Evolutionary conservation across 1,140 invertebrate species (phyloP).

Genomic region (Pogonomyrmex californicus): DNA sequence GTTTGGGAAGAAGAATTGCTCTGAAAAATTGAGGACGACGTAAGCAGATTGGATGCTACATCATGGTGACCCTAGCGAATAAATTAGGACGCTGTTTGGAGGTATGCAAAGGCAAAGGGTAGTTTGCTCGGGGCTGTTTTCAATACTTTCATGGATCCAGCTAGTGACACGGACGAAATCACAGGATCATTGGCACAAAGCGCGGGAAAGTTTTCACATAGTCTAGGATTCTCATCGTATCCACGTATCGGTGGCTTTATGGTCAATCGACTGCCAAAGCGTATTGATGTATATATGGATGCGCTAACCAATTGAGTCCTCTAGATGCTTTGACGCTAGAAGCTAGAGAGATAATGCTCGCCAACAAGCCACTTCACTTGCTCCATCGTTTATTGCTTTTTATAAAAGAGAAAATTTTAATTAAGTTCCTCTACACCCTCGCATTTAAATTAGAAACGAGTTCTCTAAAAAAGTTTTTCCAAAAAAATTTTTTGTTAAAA

Average conservation of each 20-base stretch:
- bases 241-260: conserved; percentile 9
- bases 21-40: conserved; percentile 12
- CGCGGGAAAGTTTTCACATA: neutral
- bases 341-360: conserved; percentile 7
- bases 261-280: conserved; percentile 12
- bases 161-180: neutral
- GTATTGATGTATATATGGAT: conserved; percentile 45
- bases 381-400: conserved; percentile 13
- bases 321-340: conserved; percentile 25
- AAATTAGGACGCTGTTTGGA: conserved; percentile 32
- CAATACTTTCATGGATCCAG: neutral
- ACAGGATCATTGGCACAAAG: conserved; percentile 19
- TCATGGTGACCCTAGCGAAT: conserved; percentile 24
- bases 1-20: conserved; percentile 1
- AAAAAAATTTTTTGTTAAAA: neutral
- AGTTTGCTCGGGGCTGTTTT: neutral
- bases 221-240: conserved; percentile 2
- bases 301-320: conserved; percentile 25
- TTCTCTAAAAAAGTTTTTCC: neutral
- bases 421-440: neutral
- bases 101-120: neutral
- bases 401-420: neutral
- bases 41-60: conserved; percentile 19
- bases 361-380: neutral
- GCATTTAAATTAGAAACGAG: neutral